A percentile compares a stretch with the other conserved stretches of the same genome.
Evolutionary conservation across 1,140 invertebrate species (phyloP).

Genomic region (Polyergus mexicanus): DNA sequence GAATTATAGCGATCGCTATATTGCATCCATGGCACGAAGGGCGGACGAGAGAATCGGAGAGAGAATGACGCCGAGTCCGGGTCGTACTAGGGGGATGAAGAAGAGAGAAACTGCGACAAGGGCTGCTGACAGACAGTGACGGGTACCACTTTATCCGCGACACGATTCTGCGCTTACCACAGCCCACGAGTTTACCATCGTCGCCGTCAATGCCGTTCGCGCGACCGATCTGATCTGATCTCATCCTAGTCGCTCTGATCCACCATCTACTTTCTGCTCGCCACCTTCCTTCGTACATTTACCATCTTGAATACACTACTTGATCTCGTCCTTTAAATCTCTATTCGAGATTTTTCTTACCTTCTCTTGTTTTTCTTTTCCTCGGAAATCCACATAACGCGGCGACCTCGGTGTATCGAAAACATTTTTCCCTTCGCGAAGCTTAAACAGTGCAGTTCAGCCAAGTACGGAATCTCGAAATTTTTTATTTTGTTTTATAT

Average conservation of each 20-base stretch:
- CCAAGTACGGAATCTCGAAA: not conserved
- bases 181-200: conserved; percentile 80
- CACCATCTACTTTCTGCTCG: conserved; percentile 43
- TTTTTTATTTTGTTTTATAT: not conserved
- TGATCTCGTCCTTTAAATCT: conserved; percentile 36
- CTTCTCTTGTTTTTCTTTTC: not conserved
- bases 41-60: conserved; percentile 23
- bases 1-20: conserved; percentile 68
- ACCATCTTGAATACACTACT: conserved; percentile 15
- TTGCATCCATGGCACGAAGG: conserved; percentile 15
- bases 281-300: conserved; percentile 21
- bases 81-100: conserved; percentile 68
- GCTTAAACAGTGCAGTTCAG: not conserved
- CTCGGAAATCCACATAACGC: not conserved
- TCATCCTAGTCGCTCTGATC: conserved; percentile 77
- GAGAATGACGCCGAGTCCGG: conserved; percentile 31
- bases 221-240: conserved; percentile 80
- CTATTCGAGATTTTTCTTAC: conserved; percentile 36
- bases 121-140: conserved; percentile 84
- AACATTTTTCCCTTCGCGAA: not conserved
- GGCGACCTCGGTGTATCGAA: not conserved
- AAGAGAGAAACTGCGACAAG: conserved; percentile 77
- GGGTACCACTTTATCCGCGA: conserved; percentile 84
- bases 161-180: conserved; percentile 85
- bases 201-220: conserved; percentile 73